Conservation (phyloP, 2,888 invertebrate genomes). For the Sericinus montela region DNA sequence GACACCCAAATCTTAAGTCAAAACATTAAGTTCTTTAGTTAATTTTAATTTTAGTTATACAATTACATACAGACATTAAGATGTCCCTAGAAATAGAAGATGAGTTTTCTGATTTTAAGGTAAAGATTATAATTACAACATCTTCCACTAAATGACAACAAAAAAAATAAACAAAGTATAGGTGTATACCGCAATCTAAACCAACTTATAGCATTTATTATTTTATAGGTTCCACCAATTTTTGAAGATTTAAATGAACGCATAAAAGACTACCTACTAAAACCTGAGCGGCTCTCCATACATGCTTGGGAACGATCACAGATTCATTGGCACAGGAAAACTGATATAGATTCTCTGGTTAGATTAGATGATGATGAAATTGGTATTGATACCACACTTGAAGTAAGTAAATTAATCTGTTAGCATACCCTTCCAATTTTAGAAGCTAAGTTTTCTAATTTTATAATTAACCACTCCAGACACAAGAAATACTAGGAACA, state of each 20-base stretch:
- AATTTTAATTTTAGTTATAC: too few relatives aligned
- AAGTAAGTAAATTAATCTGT: slow-evolving; percentile 35
- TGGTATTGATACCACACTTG: slow-evolving; percentile 57
- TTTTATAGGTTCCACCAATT: slow-evolving; percentile 80
- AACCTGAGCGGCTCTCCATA: slow-evolving; percentile 85
- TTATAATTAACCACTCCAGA: too few relatives aligned
- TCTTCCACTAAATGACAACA: neutral
- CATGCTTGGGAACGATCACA: slow-evolving; percentile 85
- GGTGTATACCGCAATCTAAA: too few relatives aligned
- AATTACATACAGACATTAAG: slow-evolving; percentile 6
- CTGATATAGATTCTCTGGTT: slow-evolving; percentile 43
- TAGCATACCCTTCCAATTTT: too few relatives aligned
- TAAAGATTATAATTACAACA: slow-evolving; percentile 19
- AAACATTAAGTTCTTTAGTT: too few relatives aligned
- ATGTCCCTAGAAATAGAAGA: slow-evolving; percentile 45
- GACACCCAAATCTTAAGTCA: too few relatives aligned
- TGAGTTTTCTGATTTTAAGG: slow-evolving; percentile 50
- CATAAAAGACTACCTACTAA: slow-evolving; percentile 82
- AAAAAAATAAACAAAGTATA: too few relatives aligned
- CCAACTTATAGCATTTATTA: slow-evolving; percentile 8
- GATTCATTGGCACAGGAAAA: slow-evolving; percentile 66
- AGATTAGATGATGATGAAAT: slow-evolving; percentile 61
- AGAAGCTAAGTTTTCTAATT: too few relatives aligned
- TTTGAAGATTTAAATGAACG: slow-evolving; percentile 82
- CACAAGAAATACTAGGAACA: too few relatives aligned